These are phyloP conservation scores for Ostrea edulis DNA, from an alignment of 1,140 invertebrate genomes.

Conservation along the genomic window DNA sequence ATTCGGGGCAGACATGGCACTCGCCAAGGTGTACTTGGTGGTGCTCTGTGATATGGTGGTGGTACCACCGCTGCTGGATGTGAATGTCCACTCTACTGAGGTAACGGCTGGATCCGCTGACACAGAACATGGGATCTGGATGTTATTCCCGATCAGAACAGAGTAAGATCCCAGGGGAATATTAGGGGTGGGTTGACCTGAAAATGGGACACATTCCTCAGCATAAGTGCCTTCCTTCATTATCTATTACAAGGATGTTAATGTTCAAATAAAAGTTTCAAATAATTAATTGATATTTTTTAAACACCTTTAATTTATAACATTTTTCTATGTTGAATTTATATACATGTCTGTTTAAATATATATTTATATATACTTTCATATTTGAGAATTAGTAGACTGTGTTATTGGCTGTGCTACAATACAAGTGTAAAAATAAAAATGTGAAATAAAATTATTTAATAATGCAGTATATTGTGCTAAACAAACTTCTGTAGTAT, in stretches of 20 bases:
- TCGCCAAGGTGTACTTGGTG: slow-evolving; percentile 38
- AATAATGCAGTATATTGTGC: neutral
- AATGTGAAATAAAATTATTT: neutral
- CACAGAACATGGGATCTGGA: slow-evolving; percentile 43
- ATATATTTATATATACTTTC: neutral
- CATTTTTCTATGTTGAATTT: neutral
- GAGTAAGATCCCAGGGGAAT: slow-evolving; percentile 47
- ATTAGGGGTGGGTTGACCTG: slow-evolving; percentile 48
- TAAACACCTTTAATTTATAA: neutral
- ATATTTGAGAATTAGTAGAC: neutral
- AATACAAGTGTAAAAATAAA: neutral
- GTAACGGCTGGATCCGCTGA: slow-evolving; percentile 45
- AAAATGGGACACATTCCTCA: slow-evolving; percentile 3
- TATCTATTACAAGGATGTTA: neutral
- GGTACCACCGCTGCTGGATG: slow-evolving; percentile 1
- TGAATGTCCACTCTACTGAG: slow-evolving; percentile 40
- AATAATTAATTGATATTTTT: neutral
- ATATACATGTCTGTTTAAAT: neutral
- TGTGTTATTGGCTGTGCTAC: neutral
- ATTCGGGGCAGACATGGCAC: neutral
- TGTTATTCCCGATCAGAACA: slow-evolving; percentile 38
- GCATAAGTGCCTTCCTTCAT: neutral
- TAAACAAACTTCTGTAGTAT: neutral
- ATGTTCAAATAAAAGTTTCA: neutral
- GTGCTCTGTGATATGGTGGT: slow-evolving; percentile 28